Base-by-base conservation (phyloP, 2,888 invertebrate species). In the Acleris emargana region DNA sequence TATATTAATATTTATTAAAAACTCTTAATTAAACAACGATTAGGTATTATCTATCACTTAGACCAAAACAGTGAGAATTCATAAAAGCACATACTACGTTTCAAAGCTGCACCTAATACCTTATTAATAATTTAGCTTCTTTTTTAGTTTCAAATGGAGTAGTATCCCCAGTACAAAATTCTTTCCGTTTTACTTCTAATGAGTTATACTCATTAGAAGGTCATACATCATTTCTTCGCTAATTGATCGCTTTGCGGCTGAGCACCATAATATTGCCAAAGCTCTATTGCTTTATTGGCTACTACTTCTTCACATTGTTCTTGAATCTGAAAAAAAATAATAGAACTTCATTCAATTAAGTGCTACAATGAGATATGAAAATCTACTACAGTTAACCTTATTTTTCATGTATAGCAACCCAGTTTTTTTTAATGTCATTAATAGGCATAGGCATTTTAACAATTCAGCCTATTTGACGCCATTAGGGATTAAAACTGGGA, bases 231-330 rank as follows among this genome's bases (percentile, higher is more conserved):
- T 91, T 91, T 92, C 78, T 92, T 92, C 42, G 87, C 88, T 3
- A 91, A 76, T 59, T 84, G 87, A 62, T 92, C 92, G 61, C 78
- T 89, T 67, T 91, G 92, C 0, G 92, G 90, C 64, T 89, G 91
- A 2, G 90, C 95, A 64, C 97, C 97, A 82, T 96, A 95, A 79
- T 96, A 95, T 80, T 97, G 97, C 96, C 97, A 97, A 73, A 96
- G 92, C 76, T 97, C 97, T 6, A 97, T 96, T 1, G 97, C 96
- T 87, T 97, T 97, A 79, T 96, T 97, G 0, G 96, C 97, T 68
- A 97, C 95, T 3, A 96, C 94, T 81, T 97, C 97, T 71, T 96
- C 95, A 73, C 94, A 95, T 85, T 97, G 97, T 80, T 96, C 95
- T 4, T 96, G 94, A 72, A 97, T 94, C 96, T 97, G 81, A 13